Base-by-base conservation (phyloP, 2,113 vertebrate genomes). In the Caretta caretta region DNA sequence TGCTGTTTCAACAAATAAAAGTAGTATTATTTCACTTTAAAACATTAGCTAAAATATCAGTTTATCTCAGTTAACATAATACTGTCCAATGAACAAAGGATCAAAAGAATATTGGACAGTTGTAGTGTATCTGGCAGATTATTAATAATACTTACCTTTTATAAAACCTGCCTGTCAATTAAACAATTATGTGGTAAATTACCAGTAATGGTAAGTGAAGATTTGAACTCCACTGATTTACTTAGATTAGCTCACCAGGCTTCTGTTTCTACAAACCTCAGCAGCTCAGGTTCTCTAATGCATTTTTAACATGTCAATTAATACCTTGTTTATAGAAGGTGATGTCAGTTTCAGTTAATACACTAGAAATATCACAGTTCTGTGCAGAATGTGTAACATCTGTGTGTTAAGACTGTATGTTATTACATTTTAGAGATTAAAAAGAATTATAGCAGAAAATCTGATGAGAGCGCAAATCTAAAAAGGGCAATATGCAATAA, bases 341-440 rank as follows among this genome's bases (percentile, higher is more conserved):
- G 84, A 94, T 87, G 91, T 90, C 93, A 90, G 82, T 75, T 96
- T 96, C 91, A 94, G 84, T 93, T 65, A 86, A 96, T 46, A 97
- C 78, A 83, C 59, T 92, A 91, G 89, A 97, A 98, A 98, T 97
- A 96, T 97, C 97, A 98, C 96, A 94, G 94, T 80, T 95, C 87
- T 80, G 84, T 81, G 59, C 57, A 93, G 90, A 98, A 97, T 96
- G 84, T 95, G 48, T 48, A 94, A 84, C 9, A 10, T 84, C 80
- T 11, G 16, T 81, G 16, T 81, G 89, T 87, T 91, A 95, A 83
- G 65, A 82, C 42, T 65, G 56, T 69, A 83, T 3, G 2, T 4
- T 50, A 50, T 93, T 83, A 62, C 2, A 8, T 80, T 38, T 93
- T n/a, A 94, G 50, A 91, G 48, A 87, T 31, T 86, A 46, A 79